Conservation (phyloP, 37 sponge, comb jelly and placozoan genomes). For the Oopsacas minuta region DNA sequence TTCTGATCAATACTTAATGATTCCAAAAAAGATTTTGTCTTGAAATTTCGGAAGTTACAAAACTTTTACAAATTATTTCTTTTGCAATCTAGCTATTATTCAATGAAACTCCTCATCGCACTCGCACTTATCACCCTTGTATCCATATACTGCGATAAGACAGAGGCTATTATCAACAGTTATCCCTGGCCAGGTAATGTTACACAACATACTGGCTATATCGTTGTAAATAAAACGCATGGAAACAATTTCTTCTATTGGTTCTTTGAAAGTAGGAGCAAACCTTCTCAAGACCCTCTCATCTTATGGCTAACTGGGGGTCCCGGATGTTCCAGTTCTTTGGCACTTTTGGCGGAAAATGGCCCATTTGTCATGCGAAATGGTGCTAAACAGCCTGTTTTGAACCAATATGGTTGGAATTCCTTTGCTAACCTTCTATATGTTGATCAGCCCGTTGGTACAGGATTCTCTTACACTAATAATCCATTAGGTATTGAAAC, state of each 20-base stretch:
- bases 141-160: background rate
- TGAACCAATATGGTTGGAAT: constrained; percentile 44
- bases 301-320: constrained; percentile 44
- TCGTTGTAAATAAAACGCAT: constrained; percentile 19
- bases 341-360: constrained; percentile 37
- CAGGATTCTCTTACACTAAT: constrained; percentile 33
- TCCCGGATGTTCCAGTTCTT: constrained; percentile 38
- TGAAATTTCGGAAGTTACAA: background rate
- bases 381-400: constrained; percentile 18
- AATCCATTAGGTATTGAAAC: constrained; percentile 18
- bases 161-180: background rate
- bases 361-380: constrained; percentile 39
- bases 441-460: constrained; percentile 40
- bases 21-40: background rate
- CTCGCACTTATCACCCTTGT: background rate
- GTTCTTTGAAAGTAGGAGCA: constrained; percentile 37
- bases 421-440: constrained; percentile 37
- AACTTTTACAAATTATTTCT: background rate
- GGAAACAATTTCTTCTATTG: constrained; percentile 41
- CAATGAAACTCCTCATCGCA: background rate
- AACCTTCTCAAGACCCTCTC: constrained; percentile 34
- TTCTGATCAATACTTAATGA: too few relatives aligned
- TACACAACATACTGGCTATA: constrained; percentile 30
- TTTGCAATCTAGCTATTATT: too few relatives aligned
- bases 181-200: constrained; percentile 34